Evolutionary conservation across 2,113 vertebrate species (phyloP).

Genomic region (Tenrec ecaudatus): DNA sequence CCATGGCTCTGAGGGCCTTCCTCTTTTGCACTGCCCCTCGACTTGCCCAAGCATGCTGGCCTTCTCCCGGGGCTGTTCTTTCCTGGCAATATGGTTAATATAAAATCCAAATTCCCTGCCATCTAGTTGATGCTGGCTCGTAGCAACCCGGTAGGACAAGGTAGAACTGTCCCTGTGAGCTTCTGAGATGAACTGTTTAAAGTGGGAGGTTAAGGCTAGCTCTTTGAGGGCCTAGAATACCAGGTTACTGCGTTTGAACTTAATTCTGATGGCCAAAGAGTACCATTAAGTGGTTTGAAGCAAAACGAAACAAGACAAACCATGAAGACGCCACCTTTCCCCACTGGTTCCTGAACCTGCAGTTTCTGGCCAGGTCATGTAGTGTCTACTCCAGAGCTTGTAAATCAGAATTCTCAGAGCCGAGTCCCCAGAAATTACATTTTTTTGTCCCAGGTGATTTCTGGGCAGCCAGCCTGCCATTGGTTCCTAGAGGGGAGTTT

Average conservation of each 20-base stretch:
- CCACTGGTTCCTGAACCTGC: not conserved
- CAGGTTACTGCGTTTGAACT: not conserved
- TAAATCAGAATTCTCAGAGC: constrained; percentile 14
- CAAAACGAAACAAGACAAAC: not conserved
- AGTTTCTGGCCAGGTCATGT: not conserved
- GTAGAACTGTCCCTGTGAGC: no score
- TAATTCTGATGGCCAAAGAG: constrained; percentile 32
- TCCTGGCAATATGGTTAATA: no score
- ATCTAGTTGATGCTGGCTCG: no score
- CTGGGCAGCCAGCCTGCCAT: constrained; percentile 12
- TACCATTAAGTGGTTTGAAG: not conserved
- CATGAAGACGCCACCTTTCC: not conserved
- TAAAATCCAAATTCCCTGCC: no score
- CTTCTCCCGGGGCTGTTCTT: no score
- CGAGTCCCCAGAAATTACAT: not conserved
- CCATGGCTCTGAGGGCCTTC: no score
- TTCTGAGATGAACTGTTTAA: no score
- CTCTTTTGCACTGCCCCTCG: no score
- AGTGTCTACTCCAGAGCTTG: not conserved
- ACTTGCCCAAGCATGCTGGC: no score
- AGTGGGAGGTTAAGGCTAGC: not conserved
- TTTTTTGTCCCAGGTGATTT: constrained; percentile 37
- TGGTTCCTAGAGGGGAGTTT: constrained; percentile 13
- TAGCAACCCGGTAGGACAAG: no score
- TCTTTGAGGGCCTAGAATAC: not conserved